phyloP scores from a whole-genome alignment of 2,888 invertebrate species.

The Acanthosepion esculentum region DNA sequence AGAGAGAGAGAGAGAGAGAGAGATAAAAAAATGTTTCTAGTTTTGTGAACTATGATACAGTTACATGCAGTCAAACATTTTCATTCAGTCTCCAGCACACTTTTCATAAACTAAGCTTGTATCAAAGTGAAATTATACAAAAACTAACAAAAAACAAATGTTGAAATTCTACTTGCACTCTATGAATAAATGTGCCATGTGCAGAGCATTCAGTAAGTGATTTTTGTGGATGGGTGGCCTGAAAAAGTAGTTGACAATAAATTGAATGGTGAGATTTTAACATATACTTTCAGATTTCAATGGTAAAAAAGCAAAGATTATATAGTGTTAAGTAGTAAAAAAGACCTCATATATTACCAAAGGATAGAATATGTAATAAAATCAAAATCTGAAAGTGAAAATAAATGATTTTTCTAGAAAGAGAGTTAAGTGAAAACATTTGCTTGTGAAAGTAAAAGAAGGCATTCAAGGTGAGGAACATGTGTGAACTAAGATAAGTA shows the following conservation, averaged over 20 bases:
- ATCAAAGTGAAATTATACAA: background rate
- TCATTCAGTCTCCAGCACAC: background rate
- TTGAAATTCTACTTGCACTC: conserved; percentile 15
- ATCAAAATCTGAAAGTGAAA: background rate
- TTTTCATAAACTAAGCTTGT: background rate
- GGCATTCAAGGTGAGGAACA: background rate
- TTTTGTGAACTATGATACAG: background rate
- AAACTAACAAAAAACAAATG: too few species aligned
- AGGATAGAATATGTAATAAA: background rate
- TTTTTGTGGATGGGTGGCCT: background rate
- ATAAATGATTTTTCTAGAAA: background rate
- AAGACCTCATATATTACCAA: background rate
- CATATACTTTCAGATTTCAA: background rate
- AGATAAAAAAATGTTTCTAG: too few species aligned
- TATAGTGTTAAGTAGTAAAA: background rate
- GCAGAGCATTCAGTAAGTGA: conserved; percentile 9
- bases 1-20: too few species aligned
- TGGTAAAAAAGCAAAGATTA: background rate
- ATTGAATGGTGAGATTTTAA: background rate
- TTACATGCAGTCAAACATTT: background rate
- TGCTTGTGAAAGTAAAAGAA: background rate
- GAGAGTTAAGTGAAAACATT: background rate
- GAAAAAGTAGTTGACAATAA: background rate
- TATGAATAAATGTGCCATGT: background rate
- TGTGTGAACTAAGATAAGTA: background rate